phyloP scores from a whole-genome alignment of 2,888 invertebrate species.

The Lasioglossum oenotherae region DNA sequence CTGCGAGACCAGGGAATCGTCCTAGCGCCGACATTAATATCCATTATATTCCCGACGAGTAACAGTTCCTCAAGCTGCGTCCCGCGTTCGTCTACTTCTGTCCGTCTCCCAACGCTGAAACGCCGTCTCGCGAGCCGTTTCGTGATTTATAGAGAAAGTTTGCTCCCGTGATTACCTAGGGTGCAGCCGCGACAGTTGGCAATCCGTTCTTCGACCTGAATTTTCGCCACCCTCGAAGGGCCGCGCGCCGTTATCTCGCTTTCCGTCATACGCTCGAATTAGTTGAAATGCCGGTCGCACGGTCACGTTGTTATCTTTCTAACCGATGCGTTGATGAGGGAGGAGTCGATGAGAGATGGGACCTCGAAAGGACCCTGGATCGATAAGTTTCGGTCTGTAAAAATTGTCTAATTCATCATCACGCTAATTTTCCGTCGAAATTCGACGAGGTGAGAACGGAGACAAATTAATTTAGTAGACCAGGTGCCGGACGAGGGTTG shows the following conservation, averaged over 20 bases:
- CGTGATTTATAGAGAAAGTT: conserved; percentile 80
- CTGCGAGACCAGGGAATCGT: conserved; percentile 65
- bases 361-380: background rate
- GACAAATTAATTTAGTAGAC: background rate
- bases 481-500: background rate
- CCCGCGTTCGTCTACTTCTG: conserved; percentile 57
- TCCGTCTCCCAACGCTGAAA: conserved; percentile 48
- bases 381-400: background rate
- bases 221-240: conserved; percentile 5
- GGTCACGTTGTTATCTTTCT: conserved; percentile 43
- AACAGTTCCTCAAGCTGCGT: conserved; percentile 43
- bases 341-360: background rate
- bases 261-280: conserved; percentile 71
- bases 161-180: conserved; percentile 74
- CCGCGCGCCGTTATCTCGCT: conserved; percentile 60
- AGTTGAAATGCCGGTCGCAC: conserved; percentile 55
- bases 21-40: conserved; percentile 78
- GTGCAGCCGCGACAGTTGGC: conserved; percentile 67
- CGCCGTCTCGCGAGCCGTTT: conserved; percentile 69
- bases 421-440: background rate
- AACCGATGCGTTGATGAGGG: background rate
- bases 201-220: conserved; percentile 51
- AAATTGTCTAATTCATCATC: too few species aligned
- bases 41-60: conserved; percentile 74
- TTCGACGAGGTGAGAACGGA: background rate